Evolutionary conservation across 2,113 vertebrate genomes (phyloP), one percentile per base, ranked within the genome.

Genomic region (Oncorhynchus keta): DNA sequence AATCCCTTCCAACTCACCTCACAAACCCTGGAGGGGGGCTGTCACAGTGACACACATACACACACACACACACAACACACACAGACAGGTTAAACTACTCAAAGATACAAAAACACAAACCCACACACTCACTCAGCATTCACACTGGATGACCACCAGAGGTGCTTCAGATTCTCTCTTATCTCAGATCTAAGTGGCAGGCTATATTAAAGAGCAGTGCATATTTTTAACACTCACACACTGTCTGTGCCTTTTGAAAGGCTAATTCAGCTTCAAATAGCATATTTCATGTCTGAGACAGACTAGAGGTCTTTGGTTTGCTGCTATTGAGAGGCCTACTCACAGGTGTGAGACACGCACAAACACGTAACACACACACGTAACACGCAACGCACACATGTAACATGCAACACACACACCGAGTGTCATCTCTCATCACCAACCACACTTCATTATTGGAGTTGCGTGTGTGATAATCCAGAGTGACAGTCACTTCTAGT

Each of bases 1-100:
- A 89, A 89, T 80, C 83, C 83, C 77, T 85, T 86, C 79, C 67
- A 76, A 84, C 49, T 68, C 88, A 77, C 82, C 81, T 73, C 79
- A 35, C 78, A 76, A 80, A 87, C 69, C 81, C 81, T 68, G 30
- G 30, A 78, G 79, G 77, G 72, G 68, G 75, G 70, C 48, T 86
- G 81, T 83, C 79, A 83, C 68, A 16, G 68, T 76, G 79, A 83
- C 84, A 77, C 76, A 51, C 76, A 72, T 4, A 83, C 84, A 77
- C 75, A 77, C 20, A 20, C 78, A 55, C 24, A 61, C 66, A 65
- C 66, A 51, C 76, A 77, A 48, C 24, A 61, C 72, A 70, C 66
- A 51, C 64, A 72, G 51, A 51, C 11, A 75, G 35, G 7, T 7
- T 35, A 35, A 35, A 35, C 35, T 35, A 35, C 35, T 35, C 62